phyloP scores from a whole-genome alignment of 2,888 invertebrate genomes.

The Lymantria monacha region DNA sequence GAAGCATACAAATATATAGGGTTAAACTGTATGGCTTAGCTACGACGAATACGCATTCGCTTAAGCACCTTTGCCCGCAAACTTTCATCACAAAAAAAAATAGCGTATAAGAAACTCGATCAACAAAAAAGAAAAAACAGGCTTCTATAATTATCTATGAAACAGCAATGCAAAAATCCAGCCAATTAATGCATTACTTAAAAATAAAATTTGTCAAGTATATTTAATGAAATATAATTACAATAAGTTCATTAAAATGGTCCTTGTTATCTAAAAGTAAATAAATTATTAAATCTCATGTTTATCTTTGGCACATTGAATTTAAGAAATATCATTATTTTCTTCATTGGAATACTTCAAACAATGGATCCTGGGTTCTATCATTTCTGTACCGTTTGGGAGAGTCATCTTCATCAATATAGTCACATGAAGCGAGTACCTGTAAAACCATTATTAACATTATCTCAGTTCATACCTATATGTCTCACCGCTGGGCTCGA shows the following conservation, averaged over 20 bases:
- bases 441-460: constrained; percentile 24
- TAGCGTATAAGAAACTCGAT: too few species aligned
- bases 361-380: constrained; percentile 52
- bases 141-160: background rate
- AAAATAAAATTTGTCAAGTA: constrained; percentile 3
- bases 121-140: background rate
- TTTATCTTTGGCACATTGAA: constrained; percentile 34
- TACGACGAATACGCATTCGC: too few species aligned
- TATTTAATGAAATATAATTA: constrained; percentile 7
- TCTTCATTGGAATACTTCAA: constrained; percentile 60
- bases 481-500: background rate
- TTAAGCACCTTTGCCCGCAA: too few species aligned
- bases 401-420: constrained; percentile 54
- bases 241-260: constrained; percentile 32
- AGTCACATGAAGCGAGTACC: constrained; percentile 64
- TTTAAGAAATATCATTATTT: constrained; percentile 1
- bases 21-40: too few species aligned
- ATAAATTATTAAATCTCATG: constrained; percentile 22
- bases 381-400: constrained; percentile 57
- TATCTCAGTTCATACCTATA: too few species aligned
- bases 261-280: constrained; percentile 32
- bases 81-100: too few species aligned
- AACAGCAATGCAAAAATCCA: constrained; percentile 49
- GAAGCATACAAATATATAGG: too few species aligned
- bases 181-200: constrained; percentile 51